These are phyloP conservation scores for Sycobia sp. DNA, from an alignment of 1,140 invertebrate species.

Conservation along the genomic window DNA sequence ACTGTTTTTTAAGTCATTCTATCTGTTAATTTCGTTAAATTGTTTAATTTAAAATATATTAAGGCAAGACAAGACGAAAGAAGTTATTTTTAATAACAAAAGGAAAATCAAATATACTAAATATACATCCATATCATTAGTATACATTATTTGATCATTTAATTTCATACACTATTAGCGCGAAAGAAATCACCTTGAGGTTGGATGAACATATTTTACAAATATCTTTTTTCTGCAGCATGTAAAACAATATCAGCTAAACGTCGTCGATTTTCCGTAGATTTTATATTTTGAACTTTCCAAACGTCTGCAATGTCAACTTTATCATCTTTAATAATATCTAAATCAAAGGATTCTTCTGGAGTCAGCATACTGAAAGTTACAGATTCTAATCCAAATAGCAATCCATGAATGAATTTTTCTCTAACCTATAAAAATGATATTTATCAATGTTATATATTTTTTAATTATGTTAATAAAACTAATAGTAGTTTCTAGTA, in stretches of 20 bases:
- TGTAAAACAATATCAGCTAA: slow-evolving; percentile 68
- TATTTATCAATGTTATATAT: too few relatives aligned
- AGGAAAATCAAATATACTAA: too few relatives aligned
- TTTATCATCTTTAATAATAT: slow-evolving; percentile 60
- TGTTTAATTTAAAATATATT: too few relatives aligned
- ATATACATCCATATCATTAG: too few relatives aligned
- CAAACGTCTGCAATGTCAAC: slow-evolving; percentile 52
- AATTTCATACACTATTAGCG: too few relatives aligned
- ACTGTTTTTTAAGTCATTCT: too few relatives aligned
- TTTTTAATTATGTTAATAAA: too few relatives aligned
- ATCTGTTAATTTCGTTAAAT: too few relatives aligned
- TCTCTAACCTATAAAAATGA: slow-evolving; percentile 60
- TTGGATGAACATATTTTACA: slow-evolving; percentile 52
- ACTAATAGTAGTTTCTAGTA: too few relatives aligned
- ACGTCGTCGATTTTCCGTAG: slow-evolving; percentile 44
- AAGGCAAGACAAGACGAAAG: too few relatives aligned
- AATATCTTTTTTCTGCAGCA: slow-evolving; percentile 64
- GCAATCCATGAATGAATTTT: slow-evolving; percentile 67
- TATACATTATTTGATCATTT: background rate
- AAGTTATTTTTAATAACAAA: too few relatives aligned
- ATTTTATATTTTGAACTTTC: slow-evolving; percentile 46
- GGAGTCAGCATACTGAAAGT: slow-evolving; percentile 67
- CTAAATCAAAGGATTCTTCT: slow-evolving; percentile 67
- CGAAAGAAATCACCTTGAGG: too few relatives aligned
- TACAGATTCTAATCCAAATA: slow-evolving; percentile 69